These are phyloP conservation scores for Pocillopora meandrina DNA, from an alignment of 92 coral and sea anemone genomes.

Conservation along the genomic window DNA sequence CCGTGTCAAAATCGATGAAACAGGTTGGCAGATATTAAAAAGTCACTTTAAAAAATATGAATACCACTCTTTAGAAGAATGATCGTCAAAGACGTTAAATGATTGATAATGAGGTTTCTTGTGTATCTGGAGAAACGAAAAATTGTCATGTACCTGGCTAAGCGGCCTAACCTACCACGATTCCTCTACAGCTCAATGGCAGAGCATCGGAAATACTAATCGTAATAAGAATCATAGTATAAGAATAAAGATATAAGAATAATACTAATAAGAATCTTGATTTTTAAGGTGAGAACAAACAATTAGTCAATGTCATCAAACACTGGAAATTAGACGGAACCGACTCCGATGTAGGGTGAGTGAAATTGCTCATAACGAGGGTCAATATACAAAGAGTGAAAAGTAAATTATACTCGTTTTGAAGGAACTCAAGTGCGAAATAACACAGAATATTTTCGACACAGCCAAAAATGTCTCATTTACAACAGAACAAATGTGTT, in stretches of 20 bases:
- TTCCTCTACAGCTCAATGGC: no score
- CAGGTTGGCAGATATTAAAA: not conserved
- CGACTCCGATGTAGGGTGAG: constrained; percentile 6
- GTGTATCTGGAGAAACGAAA: no score
- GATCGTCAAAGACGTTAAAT: no score
- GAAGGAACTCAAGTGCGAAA: not conserved
- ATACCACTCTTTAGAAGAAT: not conserved
- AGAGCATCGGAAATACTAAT: no score
- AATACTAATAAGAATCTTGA: no score
- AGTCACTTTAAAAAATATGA: not conserved
- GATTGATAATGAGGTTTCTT: no score
- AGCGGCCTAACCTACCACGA: no score
- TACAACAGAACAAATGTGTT: not conserved
- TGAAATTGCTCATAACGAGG: not conserved
- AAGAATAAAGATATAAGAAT: no score
- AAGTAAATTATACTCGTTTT: not conserved
- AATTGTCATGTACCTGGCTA: no score
- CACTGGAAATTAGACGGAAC: constrained; percentile 23
- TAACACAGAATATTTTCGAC: not conserved
- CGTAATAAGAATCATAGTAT: no score
- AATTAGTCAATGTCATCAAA: not conserved
- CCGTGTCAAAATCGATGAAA: not conserved
- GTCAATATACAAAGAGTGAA: not conserved
- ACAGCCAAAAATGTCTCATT: not conserved
- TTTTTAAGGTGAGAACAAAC: not conserved